These are phyloP conservation scores for Orgyia antiqua DNA, from an alignment of 2,888 invertebrate genomes.

Conservation along the genomic window DNA sequence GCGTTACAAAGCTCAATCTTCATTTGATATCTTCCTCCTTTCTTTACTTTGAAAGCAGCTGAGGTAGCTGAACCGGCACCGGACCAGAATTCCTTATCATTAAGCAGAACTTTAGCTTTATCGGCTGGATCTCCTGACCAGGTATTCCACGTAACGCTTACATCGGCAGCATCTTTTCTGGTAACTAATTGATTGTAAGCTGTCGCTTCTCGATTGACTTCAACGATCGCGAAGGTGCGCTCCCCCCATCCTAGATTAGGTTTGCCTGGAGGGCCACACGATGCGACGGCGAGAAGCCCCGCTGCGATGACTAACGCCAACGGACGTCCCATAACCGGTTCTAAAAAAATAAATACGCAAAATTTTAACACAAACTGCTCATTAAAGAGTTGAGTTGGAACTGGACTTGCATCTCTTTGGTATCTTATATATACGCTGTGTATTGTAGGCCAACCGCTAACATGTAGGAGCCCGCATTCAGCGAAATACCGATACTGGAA, in stretches of 20 bases:
- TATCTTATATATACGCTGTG: constrained; percentile 66
- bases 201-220: constrained; percentile 71
- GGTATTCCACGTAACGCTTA: constrained; percentile 68
- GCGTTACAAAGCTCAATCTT: constrained; percentile 61
- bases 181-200: constrained; percentile 70
- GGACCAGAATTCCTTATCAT: constrained; percentile 60
- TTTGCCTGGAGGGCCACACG: constrained; percentile 60
- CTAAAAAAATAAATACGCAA: constrained; percentile 53
- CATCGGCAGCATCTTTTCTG: constrained; percentile 59
- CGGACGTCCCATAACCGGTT: constrained; percentile 57
- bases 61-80: constrained; percentile 52
- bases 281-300: constrained; percentile 32
- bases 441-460: constrained; percentile 75
- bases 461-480: constrained; percentile 54
- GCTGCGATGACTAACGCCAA: constrained; percentile 47
- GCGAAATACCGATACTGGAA: constrained; percentile 41
- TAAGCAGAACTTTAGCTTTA: constrained; percentile 50
- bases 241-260: constrained; percentile 70
- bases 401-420: constrained; percentile 53
- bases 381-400: constrained; percentile 50
- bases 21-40: constrained; percentile 68
- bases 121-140: constrained; percentile 68
- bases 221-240: constrained; percentile 64
- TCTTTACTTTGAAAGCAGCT: constrained; percentile 64
- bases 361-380: constrained; percentile 45